Conservation (phyloP, 2,888 invertebrate genomes). For the Patella ulyssiponensis region DNA sequence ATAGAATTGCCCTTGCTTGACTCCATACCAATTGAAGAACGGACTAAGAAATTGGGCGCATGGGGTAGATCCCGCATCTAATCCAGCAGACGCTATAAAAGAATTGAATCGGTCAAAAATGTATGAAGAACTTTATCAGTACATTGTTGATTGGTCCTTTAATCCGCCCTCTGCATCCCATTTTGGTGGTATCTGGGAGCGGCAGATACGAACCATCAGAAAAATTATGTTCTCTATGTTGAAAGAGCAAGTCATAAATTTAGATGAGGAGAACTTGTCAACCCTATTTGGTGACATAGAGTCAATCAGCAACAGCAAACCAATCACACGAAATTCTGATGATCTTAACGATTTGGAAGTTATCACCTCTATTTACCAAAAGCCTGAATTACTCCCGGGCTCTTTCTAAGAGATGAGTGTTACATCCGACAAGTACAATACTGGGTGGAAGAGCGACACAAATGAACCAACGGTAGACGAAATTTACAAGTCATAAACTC, state of each 20-base stretch:
- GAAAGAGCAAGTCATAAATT: slow-evolving; percentile 19
- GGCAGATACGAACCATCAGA: slow-evolving; percentile 33
- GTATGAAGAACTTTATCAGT: too few species aligned
- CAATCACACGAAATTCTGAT: slow-evolving; percentile 27
- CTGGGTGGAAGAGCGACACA: too few species aligned
- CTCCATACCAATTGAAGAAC: slow-evolving; percentile 16
- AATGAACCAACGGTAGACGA: too few species aligned
- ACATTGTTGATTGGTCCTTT: not conserved
- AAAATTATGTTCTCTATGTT: slow-evolving; percentile 29
- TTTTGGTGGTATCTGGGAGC: too few species aligned
- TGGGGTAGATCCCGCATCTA: too few species aligned
- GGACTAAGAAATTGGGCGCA: too few species aligned
- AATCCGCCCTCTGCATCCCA: slow-evolving; percentile 39
- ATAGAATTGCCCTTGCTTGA: slow-evolving; percentile 2
- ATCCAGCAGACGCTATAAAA: slow-evolving; percentile 1
- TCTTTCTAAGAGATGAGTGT: too few species aligned
- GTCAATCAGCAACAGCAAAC: slow-evolving; percentile 34
- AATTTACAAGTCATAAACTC: not conserved
- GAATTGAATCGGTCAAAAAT: too few species aligned
- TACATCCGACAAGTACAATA: too few species aligned
- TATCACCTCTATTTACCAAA: too few species aligned
- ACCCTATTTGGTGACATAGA: slow-evolving; percentile 39
- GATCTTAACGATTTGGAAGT: slow-evolving; percentile 29
- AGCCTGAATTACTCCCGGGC: too few species aligned
- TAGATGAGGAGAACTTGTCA: slow-evolving; percentile 34